Evolutionary conservation across 2,113 vertebrate species (phyloP).

Genomic region (Passer domesticus): DNA sequence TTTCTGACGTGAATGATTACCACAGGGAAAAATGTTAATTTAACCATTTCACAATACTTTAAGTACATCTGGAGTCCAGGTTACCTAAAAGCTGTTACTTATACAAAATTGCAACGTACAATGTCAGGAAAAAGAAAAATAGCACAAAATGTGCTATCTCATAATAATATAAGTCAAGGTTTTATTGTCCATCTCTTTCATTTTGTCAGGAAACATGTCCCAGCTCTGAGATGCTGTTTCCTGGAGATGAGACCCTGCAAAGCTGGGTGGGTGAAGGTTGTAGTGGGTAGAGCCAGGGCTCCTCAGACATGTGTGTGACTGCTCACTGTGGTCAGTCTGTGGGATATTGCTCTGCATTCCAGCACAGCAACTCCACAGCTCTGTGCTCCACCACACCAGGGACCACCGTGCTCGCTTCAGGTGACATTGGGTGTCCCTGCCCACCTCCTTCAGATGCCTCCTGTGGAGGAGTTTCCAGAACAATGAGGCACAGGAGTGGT

Average conservation of each 20-base stretch:
- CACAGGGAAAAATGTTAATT: neutral
- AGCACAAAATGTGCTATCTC: neutral
- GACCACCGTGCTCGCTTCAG: fast-evolving
- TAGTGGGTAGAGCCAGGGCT: neutral
- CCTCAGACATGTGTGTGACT: neutral
- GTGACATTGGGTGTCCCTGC: neutral
- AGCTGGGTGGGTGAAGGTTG: neutral
- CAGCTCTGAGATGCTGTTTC: neutral
- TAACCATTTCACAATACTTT: neutral
- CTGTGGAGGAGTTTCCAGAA: neutral
- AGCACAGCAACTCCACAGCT: neutral
- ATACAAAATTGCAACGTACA: neutral
- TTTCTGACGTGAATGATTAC: neutral
- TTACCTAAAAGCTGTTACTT: neutral
- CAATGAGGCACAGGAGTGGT: neutral
- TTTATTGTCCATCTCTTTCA: neutral
- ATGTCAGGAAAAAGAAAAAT: neutral
- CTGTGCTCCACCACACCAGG: fast-evolving
- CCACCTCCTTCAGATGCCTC: neutral
- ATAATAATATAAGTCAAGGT: neutral
- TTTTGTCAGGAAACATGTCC: neutral
- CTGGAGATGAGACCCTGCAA: neutral
- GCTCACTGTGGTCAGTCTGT: neutral
- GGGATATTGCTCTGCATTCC: neutral
- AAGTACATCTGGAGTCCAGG: neutral